Evolutionary conservation across 2,888 invertebrate genomes (phyloP), one percentile per base, ranked within the genome.

Genomic region (Creontiades dilutus): DNA sequence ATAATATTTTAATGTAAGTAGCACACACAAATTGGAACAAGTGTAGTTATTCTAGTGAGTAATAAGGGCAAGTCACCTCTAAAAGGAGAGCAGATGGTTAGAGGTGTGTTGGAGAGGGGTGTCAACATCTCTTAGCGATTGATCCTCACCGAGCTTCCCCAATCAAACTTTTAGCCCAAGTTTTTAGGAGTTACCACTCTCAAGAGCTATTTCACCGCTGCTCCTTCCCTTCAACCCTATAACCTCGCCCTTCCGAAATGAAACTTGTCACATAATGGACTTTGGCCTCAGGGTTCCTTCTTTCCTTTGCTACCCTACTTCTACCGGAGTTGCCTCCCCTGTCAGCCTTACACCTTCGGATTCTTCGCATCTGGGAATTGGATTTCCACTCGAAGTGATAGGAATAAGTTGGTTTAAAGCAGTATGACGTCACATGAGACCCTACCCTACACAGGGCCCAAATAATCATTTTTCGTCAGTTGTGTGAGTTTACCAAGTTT

Each of bases 141-240:
- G 61, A 75, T 86, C 86, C 86, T 68, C 48, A 47, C 47, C 86
- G 37, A 86, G 75, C 75, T 68, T 86, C 37, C 75, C 85, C 86
- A 86, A 86, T 86, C 86, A 75, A 86, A 86, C 86, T 86, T 86
- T 86, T 47, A 61, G 48, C 75, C 27, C 86, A 86, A 86, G 68
- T 86, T 86, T 86, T 86, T 75, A 75, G 75, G 86, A 86, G 86
- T 75, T 75, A 86, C 75, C 86, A 85, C 86, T 86, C 75, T 68
- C 86, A 27, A 86, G 75, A 86, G 86, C 86, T 75, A 86, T 86
- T 75, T 75, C 86, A 14, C 75, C 61, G 61, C 37, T 85, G 3
- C 57, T 61, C 28, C 85, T 7, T 16, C 57, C 57, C 78, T 46
- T 14, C 19, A 47, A 47, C 78, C 78, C 78, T 46, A 37, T 47